Percentiles rank a stretch among this genome's conserved stretches.
Evolutionary conservation across 2,113 vertebrate species (phyloP).

Genomic region (Crotalus viridis): DNA sequence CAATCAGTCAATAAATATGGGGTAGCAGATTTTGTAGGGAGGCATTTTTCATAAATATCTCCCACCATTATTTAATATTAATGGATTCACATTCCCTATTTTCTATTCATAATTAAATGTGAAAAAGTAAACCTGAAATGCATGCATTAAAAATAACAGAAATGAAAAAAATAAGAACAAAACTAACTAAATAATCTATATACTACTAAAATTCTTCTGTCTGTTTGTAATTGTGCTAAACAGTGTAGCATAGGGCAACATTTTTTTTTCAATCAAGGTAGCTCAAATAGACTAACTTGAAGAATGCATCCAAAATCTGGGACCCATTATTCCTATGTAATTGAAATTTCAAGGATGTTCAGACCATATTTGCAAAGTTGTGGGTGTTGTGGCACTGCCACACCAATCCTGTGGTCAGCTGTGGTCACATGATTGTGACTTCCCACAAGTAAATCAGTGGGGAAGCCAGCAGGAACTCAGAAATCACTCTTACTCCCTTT

Average conservation of each 20-base stretch:
- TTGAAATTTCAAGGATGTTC: neutral
- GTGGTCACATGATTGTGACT: neutral
- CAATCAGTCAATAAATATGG: neutral
- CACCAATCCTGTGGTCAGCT: neutral
- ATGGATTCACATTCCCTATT: neutral
- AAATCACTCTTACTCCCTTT: neutral
- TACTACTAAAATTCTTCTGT: neutral
- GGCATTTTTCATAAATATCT: neutral
- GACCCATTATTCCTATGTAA: neutral
- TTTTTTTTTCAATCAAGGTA: neutral
- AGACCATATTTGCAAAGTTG: neutral
- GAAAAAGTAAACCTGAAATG: neutral
- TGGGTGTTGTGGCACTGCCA: neutral
- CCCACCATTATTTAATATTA: neutral
- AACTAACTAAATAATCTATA: neutral
- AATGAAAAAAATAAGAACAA: neutral
- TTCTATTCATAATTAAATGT: neutral
- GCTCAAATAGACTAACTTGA: neutral
- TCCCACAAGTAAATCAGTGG: neutral
- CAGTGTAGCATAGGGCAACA: neutral
- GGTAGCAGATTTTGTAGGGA: neutral
- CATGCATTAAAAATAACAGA: neutral
- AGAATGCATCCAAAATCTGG: neutral
- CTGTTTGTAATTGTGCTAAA: too few relatives aligned
- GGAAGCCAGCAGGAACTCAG: neutral